Conservation (phyloP, 2,113 vertebrate species). For the Chaetodon auriga region DNA sequence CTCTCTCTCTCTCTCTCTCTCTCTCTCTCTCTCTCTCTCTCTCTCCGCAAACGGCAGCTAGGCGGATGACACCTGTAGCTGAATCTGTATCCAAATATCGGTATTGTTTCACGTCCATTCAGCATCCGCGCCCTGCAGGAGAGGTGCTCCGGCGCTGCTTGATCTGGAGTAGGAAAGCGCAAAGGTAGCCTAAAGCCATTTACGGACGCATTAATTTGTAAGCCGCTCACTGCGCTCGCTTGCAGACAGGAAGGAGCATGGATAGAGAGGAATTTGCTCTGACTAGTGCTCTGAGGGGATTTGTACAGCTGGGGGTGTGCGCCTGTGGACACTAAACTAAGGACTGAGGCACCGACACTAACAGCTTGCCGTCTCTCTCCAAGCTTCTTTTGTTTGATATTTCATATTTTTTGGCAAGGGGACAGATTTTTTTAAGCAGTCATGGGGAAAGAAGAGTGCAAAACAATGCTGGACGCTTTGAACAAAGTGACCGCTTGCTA, state of each 20-base stretch:
- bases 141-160: constrained; percentile 57
- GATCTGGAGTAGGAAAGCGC: constrained; percentile 66
- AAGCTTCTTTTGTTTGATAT: constrained; percentile 16
- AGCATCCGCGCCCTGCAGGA: constrained; percentile 31
- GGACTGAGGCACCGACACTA: constrained; percentile 4
- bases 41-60: neutral
- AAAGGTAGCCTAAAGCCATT: constrained; percentile 79
- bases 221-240: constrained; percentile 69
- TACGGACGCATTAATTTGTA: constrained; percentile 80
- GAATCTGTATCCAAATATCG: constrained; percentile 14
- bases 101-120: constrained; percentile 46
- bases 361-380: constrained; percentile 45
- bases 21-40: too few relatives aligned
- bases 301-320: constrained; percentile 61
- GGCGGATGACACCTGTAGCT: constrained; percentile 78
- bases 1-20: neutral
- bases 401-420: constrained; percentile 18
- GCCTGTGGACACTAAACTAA: constrained; percentile 76
- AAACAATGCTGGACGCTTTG: constrained; percentile 94
- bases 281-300: constrained; percentile 73
- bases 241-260: constrained; percentile 77
- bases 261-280: constrained; percentile 79
- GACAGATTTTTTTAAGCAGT: neutral
- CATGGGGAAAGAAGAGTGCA: constrained; percentile 96
- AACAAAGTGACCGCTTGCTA: constrained; percentile 96